Percentiles rank a stretch among this genome's conserved stretches.
Evolutionary conservation across 2,888 invertebrate species (phyloP).

Genomic region (Lymantria monacha): DNA sequence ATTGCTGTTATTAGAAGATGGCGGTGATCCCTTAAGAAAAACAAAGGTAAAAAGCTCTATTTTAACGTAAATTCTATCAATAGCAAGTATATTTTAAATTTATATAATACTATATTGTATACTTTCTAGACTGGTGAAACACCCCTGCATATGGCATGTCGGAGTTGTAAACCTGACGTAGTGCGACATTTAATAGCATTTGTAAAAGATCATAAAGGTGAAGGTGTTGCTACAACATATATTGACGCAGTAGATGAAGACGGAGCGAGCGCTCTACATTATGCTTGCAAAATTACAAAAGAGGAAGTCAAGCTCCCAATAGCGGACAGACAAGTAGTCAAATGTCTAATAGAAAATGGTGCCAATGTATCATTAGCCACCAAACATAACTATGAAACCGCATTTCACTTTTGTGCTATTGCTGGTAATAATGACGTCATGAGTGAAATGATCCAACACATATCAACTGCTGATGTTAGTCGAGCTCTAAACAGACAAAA

Average conservation of each 20-base stretch:
- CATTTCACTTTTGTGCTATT: slow-evolving; percentile 96
- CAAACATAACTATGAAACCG: slow-evolving; percentile 94
- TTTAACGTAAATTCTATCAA: not conserved
- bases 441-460: slow-evolving; percentile 95
- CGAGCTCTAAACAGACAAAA: slow-evolving; percentile 97
- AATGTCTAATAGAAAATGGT: slow-evolving; percentile 93
- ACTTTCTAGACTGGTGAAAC: slow-evolving; percentile 92
- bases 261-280: slow-evolving; percentile 97
- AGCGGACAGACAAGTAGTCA: slow-evolving; percentile 93
- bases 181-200: slow-evolving; percentile 93
- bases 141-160: slow-evolving; percentile 96
- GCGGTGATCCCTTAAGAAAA: slow-evolving; percentile 95
- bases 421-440: slow-evolving; percentile 98
- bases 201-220: slow-evolving; percentile 88
- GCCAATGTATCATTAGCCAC: slow-evolving; percentile 94
- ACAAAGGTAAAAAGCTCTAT: slow-evolving; percentile 86
- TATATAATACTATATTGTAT: not conserved
- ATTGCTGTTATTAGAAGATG: slow-evolving; percentile 93
- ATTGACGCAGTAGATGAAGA: slow-evolving; percentile 95
- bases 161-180: slow-evolving; percentile 92
- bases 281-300: slow-evolving; percentile 94
- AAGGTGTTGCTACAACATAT: slow-evolving; percentile 90
- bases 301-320: slow-evolving; percentile 88
- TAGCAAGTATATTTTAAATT: not conserved
- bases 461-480: slow-evolving; percentile 94